Conservation (phyloP, 1,140 invertebrate species). For the Brevipalpus yothersi region DNA sequence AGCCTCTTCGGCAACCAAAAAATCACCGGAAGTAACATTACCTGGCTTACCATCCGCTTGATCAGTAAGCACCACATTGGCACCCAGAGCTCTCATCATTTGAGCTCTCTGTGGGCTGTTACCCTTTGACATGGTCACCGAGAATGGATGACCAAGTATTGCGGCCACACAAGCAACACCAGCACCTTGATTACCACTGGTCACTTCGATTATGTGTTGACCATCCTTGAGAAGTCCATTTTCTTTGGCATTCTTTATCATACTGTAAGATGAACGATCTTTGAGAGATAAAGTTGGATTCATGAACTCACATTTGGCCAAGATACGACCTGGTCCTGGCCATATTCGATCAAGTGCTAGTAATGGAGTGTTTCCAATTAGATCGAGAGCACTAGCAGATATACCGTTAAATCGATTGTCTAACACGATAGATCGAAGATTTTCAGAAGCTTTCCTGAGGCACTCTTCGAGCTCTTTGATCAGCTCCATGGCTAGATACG, state of each 20-base stretch:
- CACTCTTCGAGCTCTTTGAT: no score
- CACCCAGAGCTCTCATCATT: constrained; percentile 7
- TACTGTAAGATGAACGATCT: constrained; percentile 7
- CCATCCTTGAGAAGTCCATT: neutral
- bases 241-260: constrained; percentile 5
- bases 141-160: constrained; percentile 5
- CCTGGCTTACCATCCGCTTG: constrained; percentile 9
- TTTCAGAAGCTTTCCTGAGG: no score
- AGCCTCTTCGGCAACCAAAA: neutral
- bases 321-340: constrained; percentile 7
- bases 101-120: constrained; percentile 5
- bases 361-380: constrained; percentile 8
- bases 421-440: no score
- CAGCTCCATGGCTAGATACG: no score
- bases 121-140: constrained; percentile 8
- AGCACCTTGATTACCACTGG: constrained; percentile 9
- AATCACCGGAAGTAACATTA: constrained; percentile 5
- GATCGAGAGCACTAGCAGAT: neutral
- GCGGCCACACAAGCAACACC: constrained; percentile 4
- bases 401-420: neutral
- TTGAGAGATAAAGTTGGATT: constrained; percentile 5
- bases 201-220: constrained; percentile 4
- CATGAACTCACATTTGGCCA: constrained; percentile 10
- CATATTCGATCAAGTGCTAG: constrained; percentile 8
- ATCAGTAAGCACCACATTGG: neutral